Percentiles rank a stretch among this genome's conserved stretches.
These are phyloP conservation scores for Numenius phaeopus DNA, from an alignment of 2,797 vertebrate species.

Conservation along the genomic window DNA sequence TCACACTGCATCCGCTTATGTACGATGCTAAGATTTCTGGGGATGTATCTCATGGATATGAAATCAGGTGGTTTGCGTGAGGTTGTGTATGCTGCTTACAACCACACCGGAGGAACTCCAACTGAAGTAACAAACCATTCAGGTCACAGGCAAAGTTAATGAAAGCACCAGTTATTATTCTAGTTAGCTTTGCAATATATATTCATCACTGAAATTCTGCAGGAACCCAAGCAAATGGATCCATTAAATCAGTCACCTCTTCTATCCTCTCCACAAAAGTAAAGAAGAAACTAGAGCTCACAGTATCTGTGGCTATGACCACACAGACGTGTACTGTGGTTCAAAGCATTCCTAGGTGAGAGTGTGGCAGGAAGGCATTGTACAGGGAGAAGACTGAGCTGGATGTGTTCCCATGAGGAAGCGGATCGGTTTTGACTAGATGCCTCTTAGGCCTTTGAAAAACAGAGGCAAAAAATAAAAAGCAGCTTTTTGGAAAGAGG, in stretches of 20 bases:
- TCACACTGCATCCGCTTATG: accelerated
- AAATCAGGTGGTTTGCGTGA: neutral
- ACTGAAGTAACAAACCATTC: neutral
- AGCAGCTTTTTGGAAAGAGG: neutral
- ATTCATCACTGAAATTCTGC: neutral
- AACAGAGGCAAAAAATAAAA: neutral
- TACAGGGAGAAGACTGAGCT: neutral
- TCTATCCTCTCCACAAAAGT: neutral
- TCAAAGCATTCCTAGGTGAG: neutral
- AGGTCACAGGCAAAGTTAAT: neutral
- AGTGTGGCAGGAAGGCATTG: neutral
- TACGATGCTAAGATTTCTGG: neutral
- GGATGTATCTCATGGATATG: neutral
- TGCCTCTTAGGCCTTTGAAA: neutral
- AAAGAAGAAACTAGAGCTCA: neutral
- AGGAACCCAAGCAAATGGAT: neutral
- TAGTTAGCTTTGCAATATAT: neutral
- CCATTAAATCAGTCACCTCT: neutral
- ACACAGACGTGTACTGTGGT: neutral
- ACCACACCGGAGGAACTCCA: neutral
- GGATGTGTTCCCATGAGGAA: neutral
- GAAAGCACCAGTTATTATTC: neutral
- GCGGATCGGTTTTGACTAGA: neutral
- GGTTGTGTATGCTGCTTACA: neutral
- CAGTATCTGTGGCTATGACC: neutral